Evolutionary conservation across 2,113 vertebrate species (phyloP).

Genomic region (Esox niger): DNA sequence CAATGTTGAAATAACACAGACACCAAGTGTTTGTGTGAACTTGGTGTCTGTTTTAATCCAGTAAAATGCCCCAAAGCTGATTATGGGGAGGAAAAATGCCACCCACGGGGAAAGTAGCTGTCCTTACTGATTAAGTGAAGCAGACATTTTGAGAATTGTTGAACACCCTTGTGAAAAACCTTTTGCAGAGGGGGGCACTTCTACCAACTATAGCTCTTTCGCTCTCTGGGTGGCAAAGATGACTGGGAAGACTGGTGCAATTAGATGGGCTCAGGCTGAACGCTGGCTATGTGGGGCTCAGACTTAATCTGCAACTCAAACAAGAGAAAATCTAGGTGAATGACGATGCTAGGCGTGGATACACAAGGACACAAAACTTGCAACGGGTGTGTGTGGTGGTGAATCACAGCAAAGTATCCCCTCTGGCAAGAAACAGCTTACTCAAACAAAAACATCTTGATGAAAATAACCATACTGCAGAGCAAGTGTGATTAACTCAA

Average conservation of each 20-base stretch:
- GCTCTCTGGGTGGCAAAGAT: slow-evolving; percentile 56
- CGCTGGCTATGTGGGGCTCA: slow-evolving; percentile 49
- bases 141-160: slow-evolving; percentile 53
- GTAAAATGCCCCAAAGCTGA: slow-evolving; percentile 49
- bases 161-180: slow-evolving; percentile 46
- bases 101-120: slow-evolving; percentile 66
- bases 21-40: slow-evolving; percentile 57
- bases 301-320: slow-evolving; percentile 69
- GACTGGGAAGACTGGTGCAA: slow-evolving; percentile 56
- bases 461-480: slow-evolving; percentile 37
- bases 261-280: slow-evolving; percentile 61
- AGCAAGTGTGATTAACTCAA: slow-evolving; percentile 23
- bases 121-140: slow-evolving; percentile 55
- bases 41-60: slow-evolving; percentile 50
- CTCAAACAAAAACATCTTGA: slow-evolving; percentile 35
- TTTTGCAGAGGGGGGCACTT: slow-evolving; percentile 50
- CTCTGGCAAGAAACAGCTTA: slow-evolving; percentile 48
- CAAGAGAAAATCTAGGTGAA: slow-evolving; percentile 60
- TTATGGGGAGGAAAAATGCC: slow-evolving; percentile 51
- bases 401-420: slow-evolving; percentile 55
- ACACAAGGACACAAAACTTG: slow-evolving; percentile 48
- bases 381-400: slow-evolving; percentile 36
- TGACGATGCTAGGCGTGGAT: slow-evolving; percentile 58
- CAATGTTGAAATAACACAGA: slow-evolving; percentile 45
- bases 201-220: slow-evolving; percentile 60